These are phyloP conservation scores for Chaenocephalus aceratus DNA, from an alignment of 2,113 vertebrate genomes.

Conservation along the genomic window DNA sequence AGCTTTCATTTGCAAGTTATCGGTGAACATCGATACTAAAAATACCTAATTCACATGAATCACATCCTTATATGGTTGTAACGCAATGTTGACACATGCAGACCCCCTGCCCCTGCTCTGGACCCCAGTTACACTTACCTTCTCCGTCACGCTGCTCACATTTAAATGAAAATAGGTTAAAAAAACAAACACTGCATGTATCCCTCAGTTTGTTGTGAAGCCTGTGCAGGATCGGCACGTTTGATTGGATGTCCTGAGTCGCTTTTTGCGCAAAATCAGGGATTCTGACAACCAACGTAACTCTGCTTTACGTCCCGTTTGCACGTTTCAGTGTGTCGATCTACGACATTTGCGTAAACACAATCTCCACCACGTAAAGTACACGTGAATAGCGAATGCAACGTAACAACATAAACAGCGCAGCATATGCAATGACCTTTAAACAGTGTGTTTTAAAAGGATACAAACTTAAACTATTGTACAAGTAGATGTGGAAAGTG, in stretches of 20 bases:
- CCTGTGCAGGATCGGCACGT: conserved; percentile 6
- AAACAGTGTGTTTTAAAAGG: background rate
- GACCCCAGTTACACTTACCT: conserved; percentile 58
- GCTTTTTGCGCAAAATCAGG: conserved; percentile 7
- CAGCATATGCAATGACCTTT: background rate
- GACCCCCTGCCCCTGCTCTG: background rate
- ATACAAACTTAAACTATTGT: background rate
- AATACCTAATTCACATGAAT: conserved; percentile 12
- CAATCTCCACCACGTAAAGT: conserved; percentile 11
- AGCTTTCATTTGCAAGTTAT: conserved; percentile 4
- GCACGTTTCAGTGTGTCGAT: background rate
- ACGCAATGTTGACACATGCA: background rate
- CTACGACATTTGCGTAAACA: conserved; percentile 61
- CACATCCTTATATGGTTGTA: conserved; percentile 70
- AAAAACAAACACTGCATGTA: background rate
- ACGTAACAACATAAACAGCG: background rate
- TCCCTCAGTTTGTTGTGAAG: background rate
- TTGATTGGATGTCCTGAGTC: conserved; percentile 35
- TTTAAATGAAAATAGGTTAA: background rate
- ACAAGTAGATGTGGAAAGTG: too few relatives aligned
- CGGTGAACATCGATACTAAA: conserved; percentile 4
- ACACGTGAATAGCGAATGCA: conserved; percentile 29
- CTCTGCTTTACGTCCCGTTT: conserved; percentile 3
- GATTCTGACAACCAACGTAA: conserved; percentile 33
- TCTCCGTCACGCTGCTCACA: background rate